Evolutionary conservation across 2,113 vertebrate genomes (phyloP).

Genomic region (Pelodiscus sinensis): DNA sequence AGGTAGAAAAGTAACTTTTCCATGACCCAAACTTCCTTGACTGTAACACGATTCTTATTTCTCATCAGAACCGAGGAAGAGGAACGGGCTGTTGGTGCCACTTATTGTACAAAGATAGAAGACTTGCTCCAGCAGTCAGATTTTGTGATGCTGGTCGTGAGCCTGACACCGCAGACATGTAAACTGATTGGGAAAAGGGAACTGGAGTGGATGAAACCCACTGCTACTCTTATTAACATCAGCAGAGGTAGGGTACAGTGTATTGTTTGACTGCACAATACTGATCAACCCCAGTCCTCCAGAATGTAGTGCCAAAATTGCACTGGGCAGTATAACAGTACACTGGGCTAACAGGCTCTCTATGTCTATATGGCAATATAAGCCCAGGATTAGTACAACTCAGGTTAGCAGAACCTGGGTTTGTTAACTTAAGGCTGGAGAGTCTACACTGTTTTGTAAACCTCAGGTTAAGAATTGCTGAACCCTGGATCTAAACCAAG

Average conservation of each 20-base stretch:
- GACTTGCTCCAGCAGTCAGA: constrained; percentile 77
- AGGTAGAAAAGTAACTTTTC: background rate
- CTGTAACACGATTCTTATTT: background rate
- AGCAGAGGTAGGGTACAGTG: constrained; percentile 70
- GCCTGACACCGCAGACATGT: constrained; percentile 72
- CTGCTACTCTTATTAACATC: constrained; percentile 74
- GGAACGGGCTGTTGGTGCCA: constrained; percentile 68
- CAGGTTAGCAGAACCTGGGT: background rate
- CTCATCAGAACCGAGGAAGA: constrained; percentile 71
- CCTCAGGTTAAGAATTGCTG: background rate
- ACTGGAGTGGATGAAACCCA: constrained; percentile 79
- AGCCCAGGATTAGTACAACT: background rate
- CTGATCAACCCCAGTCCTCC: background rate
- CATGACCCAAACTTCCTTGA: background rate
- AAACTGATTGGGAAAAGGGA: constrained; percentile 76
- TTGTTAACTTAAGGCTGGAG: background rate
- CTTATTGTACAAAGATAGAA: constrained; percentile 72
- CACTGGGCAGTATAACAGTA: background rate
- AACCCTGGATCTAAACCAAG: background rate
- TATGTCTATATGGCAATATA: background rate
- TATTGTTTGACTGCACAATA: rapidly evolving
- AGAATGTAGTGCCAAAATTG: rapidly evolving
- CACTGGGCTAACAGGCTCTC: background rate
- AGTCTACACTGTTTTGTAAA: background rate
- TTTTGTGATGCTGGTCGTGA: constrained; percentile 76